Base-by-base conservation (phyloP, 2,797 vertebrate genomes). In the Falco rusticolus region DNA sequence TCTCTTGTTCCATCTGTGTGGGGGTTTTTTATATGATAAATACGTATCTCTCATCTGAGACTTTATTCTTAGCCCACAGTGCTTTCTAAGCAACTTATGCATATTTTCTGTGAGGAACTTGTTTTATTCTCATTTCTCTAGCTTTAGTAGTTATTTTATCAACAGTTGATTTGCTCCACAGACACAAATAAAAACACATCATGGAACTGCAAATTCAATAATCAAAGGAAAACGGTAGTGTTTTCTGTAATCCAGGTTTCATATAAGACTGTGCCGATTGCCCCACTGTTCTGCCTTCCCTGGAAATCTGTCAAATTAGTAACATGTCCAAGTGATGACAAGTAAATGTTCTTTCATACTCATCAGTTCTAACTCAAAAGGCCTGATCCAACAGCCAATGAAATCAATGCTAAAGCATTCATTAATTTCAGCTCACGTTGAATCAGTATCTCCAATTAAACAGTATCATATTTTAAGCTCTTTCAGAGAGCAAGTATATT, bases 1-100 rank as follows among this genome's bases (percentile, higher is more conserved):
- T 92, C 51, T 94, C 59, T 92, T 94, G 19, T 70, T 93, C 65
- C 88, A 90, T 94, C 90, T 96, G 93, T 28, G 93, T 28, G 93
- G 39, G 39, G 24, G 70, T 81, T 87, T 95, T 93, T 64, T 0
- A 57, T 93, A 86, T 88, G 60, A 81, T 86, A 96, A 94, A 77
- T 75, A 47, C 18, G 6, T 89, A 60, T 87, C 51, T 90, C 41
- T 88, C 65, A 78, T 93, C 54, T 84, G 57, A 78, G 50, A 43
- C 13, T 94, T 84, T 87, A 79, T 91, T 96, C 83, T 82, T 93
- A 89, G 70, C 24, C 39, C 21, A 65, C 21, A 82, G 39, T 82
- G 33, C n/a, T 95, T 93, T 90, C 61, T 59, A 69, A 60, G 50
- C 63, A 76, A 75, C 50, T 82, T 65, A 72, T 16, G 43, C n/a